Base-by-base conservation (phyloP, 2,113 vertebrate species). In the Phaetusa simplex region DNA sequence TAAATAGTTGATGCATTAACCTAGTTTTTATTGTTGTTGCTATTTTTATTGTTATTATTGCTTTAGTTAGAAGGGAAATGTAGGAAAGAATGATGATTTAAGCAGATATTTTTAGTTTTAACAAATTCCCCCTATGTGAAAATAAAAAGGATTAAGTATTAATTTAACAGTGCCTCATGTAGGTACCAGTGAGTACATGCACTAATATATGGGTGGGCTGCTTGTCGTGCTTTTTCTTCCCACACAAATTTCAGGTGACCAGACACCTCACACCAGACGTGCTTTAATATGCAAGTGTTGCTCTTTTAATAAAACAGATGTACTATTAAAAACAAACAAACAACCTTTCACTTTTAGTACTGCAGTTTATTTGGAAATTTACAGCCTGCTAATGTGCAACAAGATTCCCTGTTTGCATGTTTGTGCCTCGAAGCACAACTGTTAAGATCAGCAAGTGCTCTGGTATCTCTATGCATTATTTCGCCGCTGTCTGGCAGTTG, bases 251-350 rank as follows among this genome's bases (percentile, higher is more conserved):
- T 93, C 70, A 77, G 82, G 53, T 95, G 93, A 95, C 81, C 89
- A 79, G 94, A 88, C 91, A 88, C 81, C 86, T 95, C 49, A 40
- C 14, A 27, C 84, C 91, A 95, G 91, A 66, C 77, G 15, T 76
- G 7, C 90, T 91, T 93, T 94, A 93, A 74, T 94, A 95, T 91
- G 13, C 24, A 84, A 82, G 78, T 88, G 89, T 91, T 91, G 66
- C 62, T 77, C 42, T 89, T 95, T 95, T 95, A 95, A 96, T 91
- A 96, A 95, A 97, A 90, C 96, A 97, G 94, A 95, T 91, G 93
- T 58, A 83, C 93, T 76, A 67, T 93, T 94, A 86, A 91, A 96
- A 96, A 79, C 62, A 96, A 95, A 52, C 69, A 91, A 96, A 34
- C 49, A 95, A 80, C n/a, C 66, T 95, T 94, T 93, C 53, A 79